Percentiles rank a stretch among this genome's conserved stretches.
phyloP scores from a whole-genome alignment of 1,140 invertebrate genomes.

The Trialeurodes vaporariorum region DNA sequence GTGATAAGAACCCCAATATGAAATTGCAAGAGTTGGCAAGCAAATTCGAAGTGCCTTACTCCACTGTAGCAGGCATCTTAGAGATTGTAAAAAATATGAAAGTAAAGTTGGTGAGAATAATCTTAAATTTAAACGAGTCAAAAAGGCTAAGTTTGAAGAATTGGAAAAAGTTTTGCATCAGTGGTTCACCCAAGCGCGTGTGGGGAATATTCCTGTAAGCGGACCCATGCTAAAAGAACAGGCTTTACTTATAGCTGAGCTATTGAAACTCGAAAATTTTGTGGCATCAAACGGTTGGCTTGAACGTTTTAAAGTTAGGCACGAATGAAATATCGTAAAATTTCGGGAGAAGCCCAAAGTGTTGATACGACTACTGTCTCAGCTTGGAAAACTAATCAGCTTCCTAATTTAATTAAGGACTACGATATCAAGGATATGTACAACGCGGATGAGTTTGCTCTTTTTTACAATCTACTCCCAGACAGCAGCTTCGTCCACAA shows the following conservation, averaged over 20 bases:
- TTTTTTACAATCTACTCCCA: slow-evolving; percentile 37
- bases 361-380: not conserved
- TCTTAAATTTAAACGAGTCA: too few species aligned
- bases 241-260: slow-evolving; percentile 20
- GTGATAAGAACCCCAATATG: too few species aligned
- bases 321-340: not conserved
- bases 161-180: not conserved
- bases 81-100: too few species aligned
- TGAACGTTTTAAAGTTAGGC: slow-evolving; percentile 31
- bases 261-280: slow-evolving; percentile 28
- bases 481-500: slow-evolving; percentile 32
- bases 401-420: slow-evolving; percentile 15
- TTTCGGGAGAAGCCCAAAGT: not conserved
- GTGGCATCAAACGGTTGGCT: slow-evolving; percentile 33
- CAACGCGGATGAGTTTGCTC: slow-evolving; percentile 37
- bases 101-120: too few species aligned
- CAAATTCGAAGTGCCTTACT: too few species aligned
- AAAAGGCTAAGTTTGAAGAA: too few species aligned
- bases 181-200: slow-evolving; percentile 30
- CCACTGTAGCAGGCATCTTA: too few species aligned
- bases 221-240: slow-evolving; percentile 24
- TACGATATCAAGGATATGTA: slow-evolving; percentile 33
- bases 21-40: too few species aligned
- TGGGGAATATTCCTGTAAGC: slow-evolving; percentile 22
- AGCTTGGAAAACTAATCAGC: not conserved